These are phyloP conservation scores for Diadophis punctatus DNA, from an alignment of 2,113 vertebrate genomes.

Conservation along the genomic window DNA sequence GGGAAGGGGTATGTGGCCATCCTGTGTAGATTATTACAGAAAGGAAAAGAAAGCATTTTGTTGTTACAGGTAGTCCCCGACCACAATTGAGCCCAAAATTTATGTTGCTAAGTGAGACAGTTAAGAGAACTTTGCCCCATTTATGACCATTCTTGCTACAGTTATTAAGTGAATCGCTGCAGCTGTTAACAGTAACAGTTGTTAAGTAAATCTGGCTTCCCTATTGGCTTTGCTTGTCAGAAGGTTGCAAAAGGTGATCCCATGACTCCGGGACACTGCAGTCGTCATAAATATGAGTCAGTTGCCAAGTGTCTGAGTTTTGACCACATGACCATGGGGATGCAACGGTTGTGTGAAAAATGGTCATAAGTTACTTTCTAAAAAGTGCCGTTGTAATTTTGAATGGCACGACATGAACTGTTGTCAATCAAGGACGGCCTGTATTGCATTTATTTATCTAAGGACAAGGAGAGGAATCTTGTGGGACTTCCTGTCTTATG, in stretches of 20 bases:
- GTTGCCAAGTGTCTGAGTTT: neutral
- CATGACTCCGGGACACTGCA: neutral
- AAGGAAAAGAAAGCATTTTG: neutral
- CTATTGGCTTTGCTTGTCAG: neutral
- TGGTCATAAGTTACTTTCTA: neutral
- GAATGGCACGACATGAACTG: neutral
- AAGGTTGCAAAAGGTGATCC: neutral
- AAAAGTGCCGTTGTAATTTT: neutral
- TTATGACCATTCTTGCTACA: neutral
- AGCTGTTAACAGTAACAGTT: neutral
- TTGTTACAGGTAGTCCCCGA: neutral
- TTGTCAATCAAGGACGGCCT: neutral
- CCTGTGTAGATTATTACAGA: neutral
- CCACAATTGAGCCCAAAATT: neutral
- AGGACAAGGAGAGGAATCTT: neutral
- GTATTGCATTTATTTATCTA: neutral
- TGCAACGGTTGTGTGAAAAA: neutral
- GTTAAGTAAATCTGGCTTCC: neutral
- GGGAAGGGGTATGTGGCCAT: neutral
- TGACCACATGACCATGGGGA: neutral
- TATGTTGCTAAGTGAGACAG: neutral
- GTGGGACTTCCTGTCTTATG: neutral
- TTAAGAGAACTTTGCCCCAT: neutral
- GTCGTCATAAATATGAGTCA: neutral
- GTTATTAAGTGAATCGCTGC: neutral